Base-by-base conservation (phyloP, 2,888 invertebrate species). In the Rhogogaster chlorosoma region DNA sequence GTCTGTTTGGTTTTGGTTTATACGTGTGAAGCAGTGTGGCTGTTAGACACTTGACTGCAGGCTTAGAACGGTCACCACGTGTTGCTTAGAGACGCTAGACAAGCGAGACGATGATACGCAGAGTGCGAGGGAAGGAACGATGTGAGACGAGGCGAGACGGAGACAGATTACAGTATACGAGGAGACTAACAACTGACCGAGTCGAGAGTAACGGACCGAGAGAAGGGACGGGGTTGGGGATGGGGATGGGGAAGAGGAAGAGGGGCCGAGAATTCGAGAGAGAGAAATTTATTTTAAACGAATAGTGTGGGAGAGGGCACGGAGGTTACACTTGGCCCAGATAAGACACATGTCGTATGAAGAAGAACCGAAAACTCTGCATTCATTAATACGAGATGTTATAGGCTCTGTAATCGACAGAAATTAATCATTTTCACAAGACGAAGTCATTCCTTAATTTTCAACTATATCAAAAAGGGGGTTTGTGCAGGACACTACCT, bases 311-410 rank as follows among this genome's bases (percentile, higher is more conserved):
- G 71, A 71, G 86, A 86, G 82, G 86, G 85, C 85, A 85, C 73
- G 84, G 73, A 83, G 87, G 86, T 77, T 85, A 85, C 87, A 86
- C 86, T 87, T 84, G 85, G 85, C 85, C 85, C 87, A 83, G 83
- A 83, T 85, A 87, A 87, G 84, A 85, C 85, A 83, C 45, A 80
- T 80, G 80, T 57, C 80, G 61, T 57, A 38, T 26, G 61, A 38
- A 38, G 1, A n/a, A 61, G 4, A 15, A 18, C 57, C 38, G n/a
- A n/a, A 80, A 61, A 61, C n/a, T 80, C 22, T 15, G 61, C 4
- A 57, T 42, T 42, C 1, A n/a, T 53, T n/a, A 53, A 53, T 53
- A 53, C n/a, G n/a, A 53, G 53, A 53, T 7, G 0, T 53, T 18
- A 1, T 53, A n/a, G n/a, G 7, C n/a, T 53, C 53, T 7, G 12